Base-by-base conservation (phyloP, 2,113 vertebrate genomes). In the Tiliqua scincoides region DNA sequence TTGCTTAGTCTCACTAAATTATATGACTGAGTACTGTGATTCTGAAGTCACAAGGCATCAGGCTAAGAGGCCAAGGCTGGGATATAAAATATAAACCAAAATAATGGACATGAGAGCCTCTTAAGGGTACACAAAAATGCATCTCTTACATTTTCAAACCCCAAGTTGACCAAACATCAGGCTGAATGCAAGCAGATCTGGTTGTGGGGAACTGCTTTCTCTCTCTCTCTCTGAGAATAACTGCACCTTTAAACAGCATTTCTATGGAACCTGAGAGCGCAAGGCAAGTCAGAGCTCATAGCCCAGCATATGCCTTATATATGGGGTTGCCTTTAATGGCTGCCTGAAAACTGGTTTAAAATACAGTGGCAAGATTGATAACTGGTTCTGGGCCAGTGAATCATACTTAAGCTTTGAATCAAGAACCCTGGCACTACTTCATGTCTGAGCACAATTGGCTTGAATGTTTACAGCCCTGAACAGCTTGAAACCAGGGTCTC, bases 1-100 rank as follows among this genome's bases (percentile, higher is more conserved):
- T 63, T 82, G 74, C 37, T 37, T 86, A 90, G 78, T 65, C 70
- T 83, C 88, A 80, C 89, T 83, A 84, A 59, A 85, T 92, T 89
- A 89, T 72, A 79, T 35, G 74, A 71, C 17, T 78, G 40, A 62
- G 71, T 83, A 43, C 43, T 83, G 85, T 7, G 77, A n/a, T 40
- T 70, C 77, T 40, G 40, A 68, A 59, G 63, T 15, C 71, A 67
- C 14, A 59, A 85, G 18, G 30, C 23, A 14, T 6, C 27, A 0
- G 0, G 0, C 43, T 43, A 71, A 59, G 0, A 0, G 2, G 15
- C 27, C 0, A 40, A 72, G 17, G 23, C 40, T 0, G 21, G 84
- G 71, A 61, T 10, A 71, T 0, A 59, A 87, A 85, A 82, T 91
- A 72, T 27, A 17, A 59, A 72, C 27, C n/a, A 40, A 68, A 23